Base-by-base conservation (phyloP, 2,888 invertebrate genomes). In the Orthosia gracilis region DNA sequence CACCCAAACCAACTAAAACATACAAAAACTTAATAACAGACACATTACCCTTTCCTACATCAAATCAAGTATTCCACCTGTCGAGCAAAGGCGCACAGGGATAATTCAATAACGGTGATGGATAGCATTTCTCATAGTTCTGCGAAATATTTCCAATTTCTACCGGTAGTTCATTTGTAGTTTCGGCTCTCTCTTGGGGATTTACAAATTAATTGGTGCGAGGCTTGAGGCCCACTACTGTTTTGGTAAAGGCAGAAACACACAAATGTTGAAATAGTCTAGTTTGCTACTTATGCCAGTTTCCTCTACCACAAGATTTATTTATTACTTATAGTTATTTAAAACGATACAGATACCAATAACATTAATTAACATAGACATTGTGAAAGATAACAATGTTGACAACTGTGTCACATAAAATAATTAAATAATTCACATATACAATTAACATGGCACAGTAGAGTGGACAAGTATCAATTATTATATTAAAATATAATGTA, bases 71-170 rank as follows among this genome's bases (percentile, higher is more conserved):
- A 57, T 76, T 52, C 31, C 45, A 62, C 23, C 40, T 62, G 57
- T 11, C 68, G 9, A 21, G 15, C 17, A 26, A 58, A 47, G 23
- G 78, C 18, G 52, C 18, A 55, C 21, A 21, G 15, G 45, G 26
- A 47, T 62, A 77, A 77, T 69, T 57, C 55, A 62, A 78, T 76
- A 77, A 47, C 45, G 45, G n/a, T 77, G 61, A 76, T 69, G 69
- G 61, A 77, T 77, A 45, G 18, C n/a, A 26, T 21, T 31, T 13
- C 13, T 31, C 13, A 57, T n/a, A 52, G 50, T 77, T 57, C 62
- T n/a, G 26, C 40, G 18, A 62, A 55, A 55, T 52, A 65, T 47
- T 64, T n/a, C 50, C 21, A 66, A 59, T 66, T 59, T 18, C 26
- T 45, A 52, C 12, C n/a, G 18, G 15, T 21, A 50, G 18, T 50